Evolutionary conservation across 2,888 invertebrate species (phyloP), one percentile per base, ranked within the genome.

Genomic region (Dichetophora obliterata): DNA sequence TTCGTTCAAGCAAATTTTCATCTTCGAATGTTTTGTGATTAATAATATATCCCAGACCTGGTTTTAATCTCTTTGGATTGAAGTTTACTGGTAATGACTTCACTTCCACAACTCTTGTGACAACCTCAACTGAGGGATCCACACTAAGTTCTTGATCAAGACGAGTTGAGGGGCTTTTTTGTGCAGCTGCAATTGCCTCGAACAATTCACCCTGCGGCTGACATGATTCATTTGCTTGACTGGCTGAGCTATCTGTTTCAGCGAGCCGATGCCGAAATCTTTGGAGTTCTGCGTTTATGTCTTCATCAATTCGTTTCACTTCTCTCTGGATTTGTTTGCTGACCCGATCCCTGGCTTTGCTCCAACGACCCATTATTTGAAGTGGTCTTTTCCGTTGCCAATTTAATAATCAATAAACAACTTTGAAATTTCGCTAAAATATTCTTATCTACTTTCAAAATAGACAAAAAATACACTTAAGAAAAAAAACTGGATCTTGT

Each of bases 11-110:
- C 8, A 68, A n/a, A 0, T 48, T 19, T 16, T 22, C 22, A 50
- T 50, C 19, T 2, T 50, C 24, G 8, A 68, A 68, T 27, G 68
- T 68, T n/a, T 34, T 48, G 27, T 68, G 68, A 50, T 68, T 68
- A 14, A 68, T 22, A 50, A 68, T 27, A 68, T 27, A 50, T 2
- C 22, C 68, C 14, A 50, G 50, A 11, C 68, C 68, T 2, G 68
- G 24, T 48, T 68, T 68, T 1, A 68, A 16, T 24, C 27, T 4
- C 48, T 9, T 8, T 14, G 68, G 50, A 48, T 68, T 68, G 2
- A 0, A 63, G 19, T 31, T 19, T 2, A 2, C 24, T 5, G 5
- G n/a, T 68, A 22, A 8, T 68, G 50, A 4, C 22, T 24, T 9
- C 3, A 19, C 5, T 16, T 5, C 16, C 22, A 11, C 24, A 9